A percentile compares a stretch with the other conserved stretches of the same genome.
Conservation (phyloP, 2,797 vertebrate genomes). For the Halcyon chelicuti region DNA sequence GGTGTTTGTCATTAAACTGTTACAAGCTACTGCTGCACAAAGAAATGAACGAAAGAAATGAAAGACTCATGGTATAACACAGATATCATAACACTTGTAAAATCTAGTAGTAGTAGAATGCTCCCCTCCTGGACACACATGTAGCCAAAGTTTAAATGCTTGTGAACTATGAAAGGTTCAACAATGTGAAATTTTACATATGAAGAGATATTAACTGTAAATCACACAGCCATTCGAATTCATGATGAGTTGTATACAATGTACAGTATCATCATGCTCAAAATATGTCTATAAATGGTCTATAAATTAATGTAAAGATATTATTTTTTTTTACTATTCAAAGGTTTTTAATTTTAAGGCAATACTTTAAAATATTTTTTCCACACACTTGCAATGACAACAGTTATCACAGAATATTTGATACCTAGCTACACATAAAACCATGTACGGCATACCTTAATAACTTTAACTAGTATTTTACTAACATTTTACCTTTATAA, state of each 20-base stretch:
- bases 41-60: not conserved
- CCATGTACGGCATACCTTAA: not conserved
- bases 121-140: not conserved
- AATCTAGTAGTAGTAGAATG: not conserved
- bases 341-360: not conserved
- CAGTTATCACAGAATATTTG: not conserved
- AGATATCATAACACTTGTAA: not conserved
- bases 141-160: not conserved
- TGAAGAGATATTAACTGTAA: not conserved
- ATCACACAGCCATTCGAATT: not conserved
- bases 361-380: not conserved
- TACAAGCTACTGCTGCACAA: not conserved
- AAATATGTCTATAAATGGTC: not conserved
- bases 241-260: not conserved
- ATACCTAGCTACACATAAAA: not conserved
- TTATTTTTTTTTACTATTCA: not conserved
- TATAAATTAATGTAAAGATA: not conserved
- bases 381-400: not conserved
- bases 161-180: not conserved
- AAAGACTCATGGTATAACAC: fast-evolving
- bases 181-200: not conserved
- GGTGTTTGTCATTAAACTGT: not conserved
- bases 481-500: conserved; percentile 24
- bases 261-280: not conserved
- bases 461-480: conserved; percentile 32